These are phyloP conservation scores for Chaetodon trifasciatus DNA, from an alignment of 2,797 vertebrate species.

Conservation along the genomic window DNA sequence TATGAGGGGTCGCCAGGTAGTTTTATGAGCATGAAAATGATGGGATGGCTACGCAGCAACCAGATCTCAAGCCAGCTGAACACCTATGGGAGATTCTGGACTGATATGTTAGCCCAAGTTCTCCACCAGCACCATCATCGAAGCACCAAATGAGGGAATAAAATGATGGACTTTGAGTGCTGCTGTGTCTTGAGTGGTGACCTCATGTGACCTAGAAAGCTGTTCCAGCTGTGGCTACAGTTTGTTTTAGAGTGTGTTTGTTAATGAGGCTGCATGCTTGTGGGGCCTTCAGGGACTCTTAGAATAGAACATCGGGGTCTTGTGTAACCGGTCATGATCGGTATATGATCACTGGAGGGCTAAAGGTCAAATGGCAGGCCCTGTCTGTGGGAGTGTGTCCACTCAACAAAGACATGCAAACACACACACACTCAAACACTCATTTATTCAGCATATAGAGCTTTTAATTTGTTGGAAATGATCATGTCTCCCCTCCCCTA, in stretches of 20 bases:
- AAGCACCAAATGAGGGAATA: not conserved
- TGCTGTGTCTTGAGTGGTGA: not conserved
- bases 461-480: not conserved
- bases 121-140: not conserved
- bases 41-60: not conserved
- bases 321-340: not conserved
- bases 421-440: not conserved
- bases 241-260: not conserved
- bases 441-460: not conserved
- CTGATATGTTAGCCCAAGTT: not conserved
- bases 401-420: not conserved
- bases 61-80: not conserved
- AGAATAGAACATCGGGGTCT: not conserved
- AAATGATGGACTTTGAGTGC: not conserved
- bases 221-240: constrained; percentile 7
- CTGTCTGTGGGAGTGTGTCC: constrained; percentile 26
- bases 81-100: not conserved
- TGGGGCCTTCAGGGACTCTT: not conserved
- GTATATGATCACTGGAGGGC: constrained; percentile 3
- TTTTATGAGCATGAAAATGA: not conserved
- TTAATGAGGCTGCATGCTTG: not conserved
- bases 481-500: constrained; percentile 10
- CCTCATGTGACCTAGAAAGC: constrained; percentile 1
- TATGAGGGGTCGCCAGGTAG: not conserved
- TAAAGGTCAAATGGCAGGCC: not conserved